Conservation (phyloP, 2,888 invertebrate species). For the Cotesia congregata region DNA sequence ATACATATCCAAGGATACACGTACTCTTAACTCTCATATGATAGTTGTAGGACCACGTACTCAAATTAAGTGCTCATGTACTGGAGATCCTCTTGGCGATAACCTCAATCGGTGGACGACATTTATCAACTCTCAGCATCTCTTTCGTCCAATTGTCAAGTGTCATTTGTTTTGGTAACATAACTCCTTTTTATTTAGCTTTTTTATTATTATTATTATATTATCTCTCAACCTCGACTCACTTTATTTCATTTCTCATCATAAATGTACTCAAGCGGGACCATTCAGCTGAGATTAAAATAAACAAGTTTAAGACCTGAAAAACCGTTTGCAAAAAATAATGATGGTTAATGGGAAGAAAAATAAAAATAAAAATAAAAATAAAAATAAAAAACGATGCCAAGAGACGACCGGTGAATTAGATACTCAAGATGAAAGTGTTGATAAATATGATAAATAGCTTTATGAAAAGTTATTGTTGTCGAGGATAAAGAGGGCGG, state of each 20-base stretch:
- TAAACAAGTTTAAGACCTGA: neutral
- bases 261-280: neutral
- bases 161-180: slow-evolving; percentile 10
- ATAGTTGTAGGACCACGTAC: slow-evolving; percentile 44
- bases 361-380: neutral
- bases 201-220: neutral
- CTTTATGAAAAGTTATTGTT: slow-evolving; percentile 1
- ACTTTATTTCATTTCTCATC: neutral
- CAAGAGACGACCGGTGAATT: neutral
- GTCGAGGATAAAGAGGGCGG: neutral
- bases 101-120: neutral
- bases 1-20: neutral
- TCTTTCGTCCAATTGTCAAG: slow-evolving; percentile 1
- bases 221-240: neutral
- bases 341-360: neutral
- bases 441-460: neutral
- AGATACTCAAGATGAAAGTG: neutral
- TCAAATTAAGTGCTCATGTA: slow-evolving; percentile 12
- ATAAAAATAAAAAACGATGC: no score
- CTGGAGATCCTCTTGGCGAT: neutral
- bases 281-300: neutral
- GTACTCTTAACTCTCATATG: neutral
- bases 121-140: neutral
- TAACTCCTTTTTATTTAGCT: neutral
- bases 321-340: neutral